Conservation (phyloP, 2,113 vertebrate species). For the Marcusenius ussheri region DNA sequence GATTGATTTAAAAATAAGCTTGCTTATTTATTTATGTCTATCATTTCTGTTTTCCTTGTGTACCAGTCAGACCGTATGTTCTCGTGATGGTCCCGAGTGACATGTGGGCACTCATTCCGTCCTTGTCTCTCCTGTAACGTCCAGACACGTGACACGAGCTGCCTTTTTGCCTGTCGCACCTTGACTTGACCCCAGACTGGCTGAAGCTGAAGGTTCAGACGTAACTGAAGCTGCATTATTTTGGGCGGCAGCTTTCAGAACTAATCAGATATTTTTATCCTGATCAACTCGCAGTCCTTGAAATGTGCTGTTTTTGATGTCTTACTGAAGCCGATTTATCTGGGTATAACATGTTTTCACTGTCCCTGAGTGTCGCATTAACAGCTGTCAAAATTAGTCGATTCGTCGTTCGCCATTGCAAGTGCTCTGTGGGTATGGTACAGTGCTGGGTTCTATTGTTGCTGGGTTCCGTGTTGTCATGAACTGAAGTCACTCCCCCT, state of each 20-base stretch:
- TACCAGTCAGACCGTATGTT: neutral
- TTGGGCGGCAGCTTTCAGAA: neutral
- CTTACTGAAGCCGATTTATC: neutral
- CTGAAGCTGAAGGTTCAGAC: neutral
- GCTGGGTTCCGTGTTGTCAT: neutral
- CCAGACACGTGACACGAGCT: neutral
- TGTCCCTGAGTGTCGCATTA: neutral
- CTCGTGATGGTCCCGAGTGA: neutral
- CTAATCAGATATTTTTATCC: neutral
- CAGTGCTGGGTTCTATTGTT: neutral
- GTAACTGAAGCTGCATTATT: neutral
- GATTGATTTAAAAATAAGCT: neutral
- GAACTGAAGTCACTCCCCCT: neutral
- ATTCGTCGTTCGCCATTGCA: neutral
- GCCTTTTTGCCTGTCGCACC: neutral
- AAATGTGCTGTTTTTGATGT: neutral
- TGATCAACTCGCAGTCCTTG: neutral
- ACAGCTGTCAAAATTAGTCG: neutral
- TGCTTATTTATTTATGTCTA: neutral
- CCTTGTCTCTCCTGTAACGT: neutral
- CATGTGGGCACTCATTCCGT: fast-evolving
- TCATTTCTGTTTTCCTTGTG: neutral
- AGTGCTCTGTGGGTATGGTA: neutral
- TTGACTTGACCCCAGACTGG: neutral
- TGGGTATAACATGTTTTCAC: neutral